These are phyloP conservation scores for Parazoanthus darwini DNA, from an alignment of 92 coral and sea anemone genomes.

Conservation along the genomic window DNA sequence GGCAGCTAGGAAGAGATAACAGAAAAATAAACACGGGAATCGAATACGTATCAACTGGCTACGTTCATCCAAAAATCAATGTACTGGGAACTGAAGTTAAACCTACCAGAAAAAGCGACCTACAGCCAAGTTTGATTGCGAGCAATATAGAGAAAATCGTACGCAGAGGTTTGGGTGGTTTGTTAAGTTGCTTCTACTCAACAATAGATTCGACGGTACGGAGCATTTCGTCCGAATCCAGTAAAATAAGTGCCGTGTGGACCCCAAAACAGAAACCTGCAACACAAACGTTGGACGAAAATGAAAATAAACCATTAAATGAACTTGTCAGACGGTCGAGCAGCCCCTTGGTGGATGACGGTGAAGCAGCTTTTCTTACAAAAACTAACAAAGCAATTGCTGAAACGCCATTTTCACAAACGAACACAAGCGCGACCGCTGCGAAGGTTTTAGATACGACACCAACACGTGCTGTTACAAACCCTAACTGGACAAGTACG, in stretches of 20 bases:
- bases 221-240: not conserved
- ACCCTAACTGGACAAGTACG: conserved; percentile 33
- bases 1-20: not conserved
- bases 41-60: not conserved
- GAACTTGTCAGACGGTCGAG: not conserved
- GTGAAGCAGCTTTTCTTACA: not conserved
- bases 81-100: not conserved
- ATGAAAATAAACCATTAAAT: not conserved
- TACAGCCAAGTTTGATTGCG: not conserved
- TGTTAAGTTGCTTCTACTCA: not conserved
- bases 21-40: not conserved
- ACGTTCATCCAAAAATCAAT: not conserved
- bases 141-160: not conserved
- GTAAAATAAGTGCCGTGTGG: not conserved
- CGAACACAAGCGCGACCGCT: conserved; percentile 1
- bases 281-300: not conserved
- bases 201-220: not conserved
- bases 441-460: not conserved
- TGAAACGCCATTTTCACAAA: not conserved
- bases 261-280: not conserved
- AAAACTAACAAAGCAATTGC: not conserved
- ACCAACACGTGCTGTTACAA: conserved; percentile 6
- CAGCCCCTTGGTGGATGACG: not conserved
- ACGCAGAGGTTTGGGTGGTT: not conserved
- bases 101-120: not conserved